A percentile compares a stretch with the other conserved stretches of the same genome.
Evolutionary conservation across 2,113 vertebrate genomes (phyloP).

Genomic region (Mormoops blainvillei): DNA sequence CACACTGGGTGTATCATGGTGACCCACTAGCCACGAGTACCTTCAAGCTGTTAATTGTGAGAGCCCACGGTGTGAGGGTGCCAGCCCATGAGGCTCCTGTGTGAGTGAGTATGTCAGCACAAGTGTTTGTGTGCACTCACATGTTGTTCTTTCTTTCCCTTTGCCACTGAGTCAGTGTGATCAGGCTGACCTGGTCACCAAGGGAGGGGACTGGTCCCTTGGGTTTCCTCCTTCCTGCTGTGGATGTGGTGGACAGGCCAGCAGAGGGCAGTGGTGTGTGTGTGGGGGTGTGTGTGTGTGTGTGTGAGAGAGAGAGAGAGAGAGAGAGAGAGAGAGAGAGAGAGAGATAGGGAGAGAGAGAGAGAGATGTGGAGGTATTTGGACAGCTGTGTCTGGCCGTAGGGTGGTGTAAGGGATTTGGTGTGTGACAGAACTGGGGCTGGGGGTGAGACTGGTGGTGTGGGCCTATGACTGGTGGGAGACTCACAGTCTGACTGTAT

Average conservation of each 20-base stretch:
- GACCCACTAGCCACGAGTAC: background rate
- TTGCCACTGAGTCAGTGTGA: background rate
- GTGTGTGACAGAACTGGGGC: background rate
- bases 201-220: slow-evolving; percentile 20
- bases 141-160: background rate
- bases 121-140: background rate
- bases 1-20: background rate
- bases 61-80: background rate
- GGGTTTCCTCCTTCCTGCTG: slow-evolving; percentile 47
- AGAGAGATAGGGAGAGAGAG: background rate
- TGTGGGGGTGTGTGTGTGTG: too few species aligned
- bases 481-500: slow-evolving; percentile 46
- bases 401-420: background rate
- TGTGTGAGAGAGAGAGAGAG: too few species aligned
- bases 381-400: background rate
- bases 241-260: background rate
- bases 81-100: background rate
- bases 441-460: background rate
- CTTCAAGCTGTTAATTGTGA: background rate
- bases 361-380: background rate
- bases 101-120: background rate
- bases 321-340: background rate
- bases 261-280: slow-evolving; percentile 12
- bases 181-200: slow-evolving; percentile 28
- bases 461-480: slow-evolving; percentile 22